phyloP scores from a whole-genome alignment of 2,113 vertebrate species.

The Marcusenius ussheri region DNA sequence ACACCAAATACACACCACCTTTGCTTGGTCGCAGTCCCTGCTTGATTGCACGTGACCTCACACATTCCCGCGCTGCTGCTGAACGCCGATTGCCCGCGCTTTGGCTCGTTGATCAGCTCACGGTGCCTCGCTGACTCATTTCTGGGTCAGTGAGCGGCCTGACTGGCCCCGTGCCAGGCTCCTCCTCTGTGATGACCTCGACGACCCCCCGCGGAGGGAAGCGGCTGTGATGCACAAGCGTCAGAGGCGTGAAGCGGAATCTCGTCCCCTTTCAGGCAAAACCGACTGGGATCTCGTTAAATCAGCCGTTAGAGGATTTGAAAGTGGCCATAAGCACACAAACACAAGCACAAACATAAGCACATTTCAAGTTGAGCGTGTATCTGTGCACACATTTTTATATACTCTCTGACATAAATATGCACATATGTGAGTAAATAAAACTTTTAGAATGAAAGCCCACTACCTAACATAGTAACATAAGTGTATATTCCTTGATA shows the following conservation, averaged over 20 bases:
- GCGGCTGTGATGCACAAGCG: not conserved
- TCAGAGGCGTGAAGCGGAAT: not conserved
- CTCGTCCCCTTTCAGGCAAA: not conserved
- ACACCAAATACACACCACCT: conserved; percentile 29
- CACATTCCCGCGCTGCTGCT: conserved; percentile 19
- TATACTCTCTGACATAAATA: not conserved
- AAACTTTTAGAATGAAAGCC: not conserved
- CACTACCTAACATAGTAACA: not conserved
- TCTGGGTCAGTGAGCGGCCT: conserved; percentile 48
- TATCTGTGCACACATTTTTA: not conserved
- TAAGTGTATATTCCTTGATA: not conserved
- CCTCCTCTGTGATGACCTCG: conserved; percentile 2
- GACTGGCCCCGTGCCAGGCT: conserved; percentile 31
- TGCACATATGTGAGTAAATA: not conserved
- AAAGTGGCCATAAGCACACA: not conserved
- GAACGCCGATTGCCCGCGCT: conserved; percentile 40
- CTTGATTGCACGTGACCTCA: conserved; percentile 29
- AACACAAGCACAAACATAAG: not conserved
- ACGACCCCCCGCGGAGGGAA: not conserved
- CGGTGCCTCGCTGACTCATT: conserved; percentile 54
- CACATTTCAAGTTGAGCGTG: not conserved
- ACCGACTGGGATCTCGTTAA: not conserved
- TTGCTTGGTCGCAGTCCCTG: conserved; percentile 31
- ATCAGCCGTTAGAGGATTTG: not conserved
- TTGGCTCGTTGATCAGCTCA: conserved; percentile 49